A percentile compares a stretch with the other conserved stretches of the same genome.
Conservation (phyloP, 2,888 invertebrate species). For the Pomacea canaliculata region DNA sequence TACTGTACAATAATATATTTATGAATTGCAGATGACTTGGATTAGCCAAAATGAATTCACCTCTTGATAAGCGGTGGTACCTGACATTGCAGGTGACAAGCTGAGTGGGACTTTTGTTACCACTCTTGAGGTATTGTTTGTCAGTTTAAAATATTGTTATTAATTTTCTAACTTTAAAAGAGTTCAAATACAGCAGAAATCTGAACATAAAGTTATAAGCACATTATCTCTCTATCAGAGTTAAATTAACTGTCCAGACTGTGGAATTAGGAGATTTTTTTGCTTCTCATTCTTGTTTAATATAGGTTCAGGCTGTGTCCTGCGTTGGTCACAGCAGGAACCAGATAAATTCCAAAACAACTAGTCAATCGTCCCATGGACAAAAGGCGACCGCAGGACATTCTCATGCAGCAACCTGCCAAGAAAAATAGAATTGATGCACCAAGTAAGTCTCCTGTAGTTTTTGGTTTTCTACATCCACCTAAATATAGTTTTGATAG, state of each 20-base stretch:
- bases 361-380: conserved; percentile 26
- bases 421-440: conserved; percentile 24
- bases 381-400: conserved; percentile 23
- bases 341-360: background rate
- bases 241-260: too few species aligned
- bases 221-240: too few species aligned
- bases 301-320: conserved; percentile 9
- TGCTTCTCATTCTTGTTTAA: too few species aligned
- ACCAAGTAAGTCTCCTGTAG: conserved; percentile 16
- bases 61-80: conserved; percentile 5
- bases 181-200: too few species aligned
- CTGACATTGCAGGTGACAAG: background rate
- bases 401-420: conserved; percentile 25
- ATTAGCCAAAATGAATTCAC: conserved; percentile 4
- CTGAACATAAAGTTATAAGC: too few species aligned
- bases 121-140: background rate
- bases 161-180: too few species aligned
- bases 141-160: too few species aligned
- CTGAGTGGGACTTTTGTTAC: background rate
- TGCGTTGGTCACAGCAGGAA: conserved; percentile 5
- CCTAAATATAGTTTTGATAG: background rate
- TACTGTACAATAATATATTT: background rate
- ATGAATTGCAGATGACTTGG: background rate
- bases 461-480: background rate
- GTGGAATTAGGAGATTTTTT: too few species aligned